phyloP scores from a whole-genome alignment of 2,888 invertebrate species.

The Rhaphigaster nebulosa region DNA sequence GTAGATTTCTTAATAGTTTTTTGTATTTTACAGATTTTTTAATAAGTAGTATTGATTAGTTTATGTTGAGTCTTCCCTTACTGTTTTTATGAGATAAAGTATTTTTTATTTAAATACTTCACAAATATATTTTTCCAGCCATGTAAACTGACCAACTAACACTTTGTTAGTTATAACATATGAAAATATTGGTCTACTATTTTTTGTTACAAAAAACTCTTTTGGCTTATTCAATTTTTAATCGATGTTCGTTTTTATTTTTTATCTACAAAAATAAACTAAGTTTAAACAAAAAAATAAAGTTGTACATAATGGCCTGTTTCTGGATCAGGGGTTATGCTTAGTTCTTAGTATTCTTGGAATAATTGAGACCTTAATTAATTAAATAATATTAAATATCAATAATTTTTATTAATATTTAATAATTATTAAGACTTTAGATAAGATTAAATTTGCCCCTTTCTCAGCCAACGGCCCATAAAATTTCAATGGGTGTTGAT shows the following conservation, averaged over 20 bases:
- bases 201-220: no score
- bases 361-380: no score
- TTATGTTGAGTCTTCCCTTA: background rate
- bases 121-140: background rate
- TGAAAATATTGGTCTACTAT: no score
- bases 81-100: background rate
- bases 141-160: background rate
- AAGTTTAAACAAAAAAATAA: background rate
- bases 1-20: background rate
- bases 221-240: no score
- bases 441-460: background rate
- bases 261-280: background rate
- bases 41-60: constrained; percentile 5
- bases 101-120: background rate
- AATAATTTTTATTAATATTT: no score
- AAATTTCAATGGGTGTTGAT: background rate
- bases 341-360: no score
- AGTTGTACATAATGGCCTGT: background rate
- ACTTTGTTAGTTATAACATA: background rate
- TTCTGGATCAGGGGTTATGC: background rate
- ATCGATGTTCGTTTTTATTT: background rate
- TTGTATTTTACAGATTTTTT: background rate
- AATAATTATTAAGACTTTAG: no score
- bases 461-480: background rate
- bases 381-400: no score